Evolutionary conservation across 2,797 vertebrate genomes (phyloP).

Genomic region (Galaxias olidus): DNA sequence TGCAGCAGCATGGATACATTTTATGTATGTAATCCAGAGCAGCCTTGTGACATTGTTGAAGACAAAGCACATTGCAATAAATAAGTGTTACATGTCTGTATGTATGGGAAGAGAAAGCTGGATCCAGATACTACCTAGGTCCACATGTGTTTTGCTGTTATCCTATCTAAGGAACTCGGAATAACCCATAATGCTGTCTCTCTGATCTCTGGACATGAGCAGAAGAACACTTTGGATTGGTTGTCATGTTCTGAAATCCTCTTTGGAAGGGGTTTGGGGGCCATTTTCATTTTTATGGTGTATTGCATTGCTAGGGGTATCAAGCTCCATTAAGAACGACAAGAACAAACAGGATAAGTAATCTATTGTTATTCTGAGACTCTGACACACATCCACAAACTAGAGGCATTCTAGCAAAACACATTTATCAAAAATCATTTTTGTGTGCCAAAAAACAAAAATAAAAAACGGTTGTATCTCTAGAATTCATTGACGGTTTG

Average conservation of each 20-base stretch:
- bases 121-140: too few relatives aligned
- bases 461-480: slow-evolving; percentile 27
- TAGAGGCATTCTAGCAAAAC: slow-evolving; percentile 42
- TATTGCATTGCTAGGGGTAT: slow-evolving; percentile 7
- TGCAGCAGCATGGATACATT: not conserved
- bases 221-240: slow-evolving; percentile 37
- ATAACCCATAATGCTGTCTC: not conserved
- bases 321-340: slow-evolving; percentile 28
- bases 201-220: slow-evolving; percentile 39
- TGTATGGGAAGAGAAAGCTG: too few relatives aligned
- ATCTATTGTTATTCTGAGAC: slow-evolving; percentile 24
- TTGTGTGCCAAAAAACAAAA: slow-evolving; percentile 51
- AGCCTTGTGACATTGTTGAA: not conserved
- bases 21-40: not conserved
- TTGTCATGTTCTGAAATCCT: slow-evolving; percentile 39
- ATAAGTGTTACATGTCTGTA: too few relatives aligned
- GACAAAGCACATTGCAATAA: too few relatives aligned
- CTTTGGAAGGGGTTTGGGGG: not conserved
- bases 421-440: slow-evolving; percentile 35
- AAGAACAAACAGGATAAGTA: slow-evolving; percentile 52
- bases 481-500: slow-evolving; percentile 50
- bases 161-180: not conserved
- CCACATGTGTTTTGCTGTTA: too few relatives aligned
- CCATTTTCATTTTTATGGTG: slow-evolving; percentile 26
- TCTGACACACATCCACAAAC: slow-evolving; percentile 44